Conservation (phyloP, 2,797 vertebrate genomes). For the Lacerta bilineata region DNA sequence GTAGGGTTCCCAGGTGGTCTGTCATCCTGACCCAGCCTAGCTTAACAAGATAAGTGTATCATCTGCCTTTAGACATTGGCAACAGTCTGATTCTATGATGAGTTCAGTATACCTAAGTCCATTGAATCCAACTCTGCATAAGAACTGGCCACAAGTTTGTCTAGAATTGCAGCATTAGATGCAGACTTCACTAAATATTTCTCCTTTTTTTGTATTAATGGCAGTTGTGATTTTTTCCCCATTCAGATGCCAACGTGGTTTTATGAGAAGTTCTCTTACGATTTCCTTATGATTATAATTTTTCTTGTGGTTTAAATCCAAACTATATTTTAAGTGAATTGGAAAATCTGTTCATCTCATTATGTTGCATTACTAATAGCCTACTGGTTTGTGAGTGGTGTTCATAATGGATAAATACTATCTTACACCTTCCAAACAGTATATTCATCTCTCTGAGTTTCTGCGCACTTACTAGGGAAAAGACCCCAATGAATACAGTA, state of each 20-base stretch:
- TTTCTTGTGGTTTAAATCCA: background rate
- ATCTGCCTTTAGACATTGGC: background rate
- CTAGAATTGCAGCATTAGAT: background rate
- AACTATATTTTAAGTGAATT: constrained; percentile 19
- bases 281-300: background rate
- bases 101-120: background rate
- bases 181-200: background rate
- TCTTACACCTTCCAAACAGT: background rate
- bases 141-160: background rate
- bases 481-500: background rate
- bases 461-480: background rate
- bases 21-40: background rate
- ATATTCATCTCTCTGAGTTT: constrained; percentile 22
- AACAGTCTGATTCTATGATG: no score
- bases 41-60: background rate
- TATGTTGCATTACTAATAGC: background rate
- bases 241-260: background rate
- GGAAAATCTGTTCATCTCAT: constrained; percentile 28
- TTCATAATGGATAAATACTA: constrained; percentile 51
- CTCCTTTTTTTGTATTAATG: background rate
- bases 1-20: background rate
- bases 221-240: background rate
- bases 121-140: background rate
- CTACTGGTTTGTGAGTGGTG: constrained; percentile 47
- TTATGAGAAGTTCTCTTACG: background rate